phyloP scores from a whole-genome alignment of 1,140 invertebrate genomes.

The Odontomachus brunneus region DNA sequence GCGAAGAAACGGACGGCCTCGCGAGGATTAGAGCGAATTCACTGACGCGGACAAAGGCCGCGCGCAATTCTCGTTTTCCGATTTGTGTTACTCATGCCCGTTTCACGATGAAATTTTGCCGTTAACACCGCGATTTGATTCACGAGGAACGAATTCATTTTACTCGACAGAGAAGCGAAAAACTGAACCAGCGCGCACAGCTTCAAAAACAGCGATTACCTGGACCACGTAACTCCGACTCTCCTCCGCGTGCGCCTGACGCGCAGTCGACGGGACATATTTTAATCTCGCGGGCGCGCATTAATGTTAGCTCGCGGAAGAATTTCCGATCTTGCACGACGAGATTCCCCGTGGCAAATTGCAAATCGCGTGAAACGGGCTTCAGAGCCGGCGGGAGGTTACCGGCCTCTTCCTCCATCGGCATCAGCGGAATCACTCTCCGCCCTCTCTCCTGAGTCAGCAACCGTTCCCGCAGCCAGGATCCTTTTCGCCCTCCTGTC shows the following conservation, averaged over 20 bases:
- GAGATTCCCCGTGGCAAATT: background rate
- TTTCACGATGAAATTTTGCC: too few species aligned
- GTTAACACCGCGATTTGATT: too few species aligned
- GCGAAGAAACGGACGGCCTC: conserved; percentile 54
- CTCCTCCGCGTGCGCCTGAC: background rate
- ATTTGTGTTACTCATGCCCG: background rate
- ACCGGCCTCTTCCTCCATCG: conserved; percentile 49
- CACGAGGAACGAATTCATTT: too few species aligned
- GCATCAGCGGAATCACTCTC: conserved; percentile 40
- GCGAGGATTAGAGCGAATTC: conserved; percentile 64
- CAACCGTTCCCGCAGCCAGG: conserved; percentile 41
- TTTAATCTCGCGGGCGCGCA: background rate
- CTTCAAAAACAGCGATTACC: conserved; percentile 6
- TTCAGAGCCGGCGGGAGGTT: conserved; percentile 36
- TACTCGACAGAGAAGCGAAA: too few species aligned
- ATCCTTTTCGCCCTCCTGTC: conserved; percentile 47
- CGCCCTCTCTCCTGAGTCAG: conserved; percentile 59
- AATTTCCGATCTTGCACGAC: background rate
- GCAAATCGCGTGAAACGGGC: conserved; percentile 7
- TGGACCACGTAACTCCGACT: too few species aligned
- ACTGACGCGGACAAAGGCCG: conserved; percentile 69
- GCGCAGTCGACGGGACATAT: background rate
- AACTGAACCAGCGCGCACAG: too few species aligned
- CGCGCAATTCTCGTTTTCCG: conserved; percentile 17
- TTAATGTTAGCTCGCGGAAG: background rate